Evolutionary conservation across 2,113 vertebrate species (phyloP).

Genomic region (Tupaia chinensis): DNA sequence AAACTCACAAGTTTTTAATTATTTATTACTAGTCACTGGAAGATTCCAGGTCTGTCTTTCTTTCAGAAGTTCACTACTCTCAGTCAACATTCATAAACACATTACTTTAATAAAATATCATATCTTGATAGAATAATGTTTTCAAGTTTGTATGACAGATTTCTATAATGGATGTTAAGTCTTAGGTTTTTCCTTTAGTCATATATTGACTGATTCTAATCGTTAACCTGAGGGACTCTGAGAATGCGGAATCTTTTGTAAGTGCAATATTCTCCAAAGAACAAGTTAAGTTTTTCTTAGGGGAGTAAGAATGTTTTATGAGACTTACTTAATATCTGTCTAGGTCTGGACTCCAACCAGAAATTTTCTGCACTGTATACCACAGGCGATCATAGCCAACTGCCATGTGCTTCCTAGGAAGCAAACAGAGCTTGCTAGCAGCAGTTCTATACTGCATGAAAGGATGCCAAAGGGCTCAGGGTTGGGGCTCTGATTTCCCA

Average conservation of each 20-base stretch:
- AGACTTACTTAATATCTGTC: background rate
- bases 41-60: slow-evolving; percentile 5
- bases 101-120: background rate
- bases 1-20: background rate
- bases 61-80: background rate
- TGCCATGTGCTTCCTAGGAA: background rate
- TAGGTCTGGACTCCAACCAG: background rate
- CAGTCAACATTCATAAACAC: background rate
- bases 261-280: background rate
- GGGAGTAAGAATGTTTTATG: background rate
- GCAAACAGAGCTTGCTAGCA: background rate
- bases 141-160: background rate
- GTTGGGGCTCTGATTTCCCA: background rate
- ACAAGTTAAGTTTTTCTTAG: background rate
- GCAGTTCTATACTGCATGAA: background rate
- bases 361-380: too few relatives aligned
- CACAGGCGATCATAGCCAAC: background rate
- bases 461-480: background rate
- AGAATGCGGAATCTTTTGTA: background rate
- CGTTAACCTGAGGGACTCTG: background rate
- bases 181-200: background rate
- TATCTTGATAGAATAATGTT: background rate
- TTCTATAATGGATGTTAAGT: background rate
- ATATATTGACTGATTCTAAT: background rate
- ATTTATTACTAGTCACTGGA: background rate